Evolutionary conservation across 2,113 vertebrate species (phyloP).

Genomic region (Copsychus sechellarum): DNA sequence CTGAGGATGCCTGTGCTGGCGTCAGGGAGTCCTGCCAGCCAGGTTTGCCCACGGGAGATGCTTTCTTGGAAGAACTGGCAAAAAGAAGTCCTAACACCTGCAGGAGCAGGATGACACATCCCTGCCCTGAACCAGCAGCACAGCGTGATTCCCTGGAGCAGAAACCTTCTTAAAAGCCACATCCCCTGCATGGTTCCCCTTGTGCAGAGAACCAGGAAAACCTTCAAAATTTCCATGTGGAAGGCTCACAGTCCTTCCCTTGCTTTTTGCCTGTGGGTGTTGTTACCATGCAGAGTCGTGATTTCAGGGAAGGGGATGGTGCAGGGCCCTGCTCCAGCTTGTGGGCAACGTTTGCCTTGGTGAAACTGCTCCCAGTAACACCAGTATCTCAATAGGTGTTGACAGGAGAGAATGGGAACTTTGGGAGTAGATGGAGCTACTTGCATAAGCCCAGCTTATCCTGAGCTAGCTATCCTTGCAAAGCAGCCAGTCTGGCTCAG

Average conservation of each 20-base stretch:
- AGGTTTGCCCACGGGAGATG: background rate
- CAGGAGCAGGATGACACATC: background rate
- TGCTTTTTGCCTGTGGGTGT: background rate
- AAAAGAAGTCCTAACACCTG: background rate
- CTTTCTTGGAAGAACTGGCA: background rate
- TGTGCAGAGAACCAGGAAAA: background rate
- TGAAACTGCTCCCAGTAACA: background rate
- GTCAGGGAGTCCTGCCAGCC: background rate
- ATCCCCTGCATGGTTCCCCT: background rate
- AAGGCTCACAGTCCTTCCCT: background rate
- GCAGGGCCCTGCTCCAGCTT: background rate
- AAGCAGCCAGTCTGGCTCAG: conserved; percentile 26
- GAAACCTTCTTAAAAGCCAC: background rate
- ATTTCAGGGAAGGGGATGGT: background rate
- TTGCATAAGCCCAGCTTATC: background rate
- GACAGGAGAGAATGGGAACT: background rate
- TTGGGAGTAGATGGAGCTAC: background rate
- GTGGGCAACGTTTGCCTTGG: background rate
- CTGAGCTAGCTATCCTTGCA: background rate
- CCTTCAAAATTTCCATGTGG: background rate
- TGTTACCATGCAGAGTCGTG: background rate
- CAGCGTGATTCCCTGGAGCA: background rate
- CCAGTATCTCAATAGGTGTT: background rate
- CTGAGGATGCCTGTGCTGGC: background rate
- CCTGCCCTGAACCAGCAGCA: background rate